Evolutionary conservation across 2,797 vertebrate genomes (phyloP).

Genomic region (Clarias platycephalus): DNA sequence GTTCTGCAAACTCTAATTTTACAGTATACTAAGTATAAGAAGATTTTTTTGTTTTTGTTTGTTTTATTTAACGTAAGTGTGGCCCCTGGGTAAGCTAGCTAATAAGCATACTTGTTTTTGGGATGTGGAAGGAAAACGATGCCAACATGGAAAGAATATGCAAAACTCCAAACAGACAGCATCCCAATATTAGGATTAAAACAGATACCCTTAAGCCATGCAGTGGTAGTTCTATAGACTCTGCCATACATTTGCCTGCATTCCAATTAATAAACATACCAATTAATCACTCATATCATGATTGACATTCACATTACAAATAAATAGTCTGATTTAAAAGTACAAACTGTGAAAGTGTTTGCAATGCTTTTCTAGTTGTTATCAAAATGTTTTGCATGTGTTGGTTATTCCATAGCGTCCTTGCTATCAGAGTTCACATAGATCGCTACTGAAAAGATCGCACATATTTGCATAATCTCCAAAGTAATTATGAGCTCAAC

Average conservation of each 20-base stretch:
- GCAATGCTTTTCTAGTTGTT: constrained; percentile 37
- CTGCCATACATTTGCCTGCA: not conserved
- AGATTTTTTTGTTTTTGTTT: not conserved
- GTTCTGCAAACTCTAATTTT: not conserved
- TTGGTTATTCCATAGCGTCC: constrained; percentile 32
- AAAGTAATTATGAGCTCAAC: constrained; percentile 76
- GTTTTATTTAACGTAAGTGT: not conserved
- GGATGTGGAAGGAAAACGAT: not conserved
- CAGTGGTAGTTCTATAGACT: not conserved
- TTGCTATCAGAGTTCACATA: constrained; percentile 66
- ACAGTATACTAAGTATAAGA: not conserved
- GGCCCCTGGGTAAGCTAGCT: not conserved
- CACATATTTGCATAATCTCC: constrained; percentile 76
- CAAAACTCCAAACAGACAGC: not conserved
- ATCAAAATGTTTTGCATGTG: constrained; percentile 54
- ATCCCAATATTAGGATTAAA: not conserved
- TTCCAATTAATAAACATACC: not conserved
- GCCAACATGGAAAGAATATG: not conserved
- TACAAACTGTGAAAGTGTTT: constrained; percentile 31
- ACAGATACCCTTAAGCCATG: not conserved
- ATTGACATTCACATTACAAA: not conserved
- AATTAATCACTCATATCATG: not conserved
- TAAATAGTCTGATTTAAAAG: not conserved
- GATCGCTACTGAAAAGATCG: constrained; percentile 74
- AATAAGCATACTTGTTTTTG: not conserved